A percentile compares a stretch with the other conserved stretches of the same genome.
Conservation (phyloP, 2,888 invertebrate genomes). For the Griposia aprilina region DNA sequence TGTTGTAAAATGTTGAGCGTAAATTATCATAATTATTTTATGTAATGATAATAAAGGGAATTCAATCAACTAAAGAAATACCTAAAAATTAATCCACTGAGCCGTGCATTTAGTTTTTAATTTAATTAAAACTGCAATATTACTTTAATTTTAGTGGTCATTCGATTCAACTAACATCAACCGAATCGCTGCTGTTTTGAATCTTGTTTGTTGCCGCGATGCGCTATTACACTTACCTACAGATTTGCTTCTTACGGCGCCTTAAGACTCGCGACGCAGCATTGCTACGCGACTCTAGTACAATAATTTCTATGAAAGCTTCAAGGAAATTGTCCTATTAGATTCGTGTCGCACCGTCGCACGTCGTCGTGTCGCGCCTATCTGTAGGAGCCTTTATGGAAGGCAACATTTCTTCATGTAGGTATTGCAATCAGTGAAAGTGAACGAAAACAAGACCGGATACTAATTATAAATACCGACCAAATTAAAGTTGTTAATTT, state of each 20-base stretch:
- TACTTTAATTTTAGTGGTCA: neutral
- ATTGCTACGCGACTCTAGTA: too few relatives aligned
- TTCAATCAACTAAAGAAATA: neutral
- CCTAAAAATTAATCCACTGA: neutral
- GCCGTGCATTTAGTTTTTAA: neutral
- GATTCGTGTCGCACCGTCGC: too few relatives aligned
- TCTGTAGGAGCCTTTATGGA: neutral
- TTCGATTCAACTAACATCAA: too few relatives aligned
- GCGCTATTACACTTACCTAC: too few relatives aligned
- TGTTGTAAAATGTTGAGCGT: neutral
- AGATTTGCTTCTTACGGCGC: too few relatives aligned
- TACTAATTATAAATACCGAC: neutral
- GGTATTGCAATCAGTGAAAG: neutral
- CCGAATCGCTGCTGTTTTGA: too few relatives aligned
- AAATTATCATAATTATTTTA: neutral
- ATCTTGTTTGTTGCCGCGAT: too few relatives aligned
- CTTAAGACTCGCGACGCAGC: too few relatives aligned
- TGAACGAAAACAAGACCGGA: neutral
- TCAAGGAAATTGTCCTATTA: too few relatives aligned
- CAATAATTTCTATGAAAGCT: too few relatives aligned
- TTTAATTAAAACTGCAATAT: neutral
- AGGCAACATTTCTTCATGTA: neutral
- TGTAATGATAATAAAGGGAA: neutral
- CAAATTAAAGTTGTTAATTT: slow-evolving; percentile 2
- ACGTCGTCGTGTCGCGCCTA: too few relatives aligned